phyloP scores from a whole-genome alignment of 2,797 vertebrate genomes.

The Staurois parvus region DNA sequence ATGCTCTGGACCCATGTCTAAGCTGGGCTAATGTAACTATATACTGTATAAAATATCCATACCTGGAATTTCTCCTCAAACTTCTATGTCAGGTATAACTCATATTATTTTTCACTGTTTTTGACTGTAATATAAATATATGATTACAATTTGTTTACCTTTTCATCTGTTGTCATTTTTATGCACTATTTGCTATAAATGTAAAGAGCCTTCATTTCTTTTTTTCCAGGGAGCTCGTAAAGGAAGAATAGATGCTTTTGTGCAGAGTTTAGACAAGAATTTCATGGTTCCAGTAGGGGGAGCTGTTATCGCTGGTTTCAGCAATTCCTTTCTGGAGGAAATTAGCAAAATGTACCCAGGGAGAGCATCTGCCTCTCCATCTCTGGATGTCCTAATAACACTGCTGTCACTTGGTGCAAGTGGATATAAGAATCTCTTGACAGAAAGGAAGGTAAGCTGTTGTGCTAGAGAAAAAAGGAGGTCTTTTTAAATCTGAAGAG shows the following conservation, averaged over 20 bases:
- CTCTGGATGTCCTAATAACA: conserved; percentile 94
- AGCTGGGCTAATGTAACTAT: no score
- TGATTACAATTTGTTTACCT: no score
- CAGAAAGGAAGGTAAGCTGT: conserved; percentile 89
- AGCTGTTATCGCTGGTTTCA: conserved; percentile 95
- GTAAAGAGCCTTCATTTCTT: background rate
- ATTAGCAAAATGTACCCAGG: conserved; percentile 98
- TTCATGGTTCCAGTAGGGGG: conserved; percentile 99
- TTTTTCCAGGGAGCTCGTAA: conserved; percentile 85
- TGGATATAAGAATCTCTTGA: conserved; percentile 91
- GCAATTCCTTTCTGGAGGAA: conserved; percentile 89
- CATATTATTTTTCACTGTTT: no score
- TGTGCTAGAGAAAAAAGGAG: conserved; percentile 35
- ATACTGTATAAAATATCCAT: no score
- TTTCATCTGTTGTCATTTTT: no score
- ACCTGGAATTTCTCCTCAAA: no score
- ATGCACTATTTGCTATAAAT: background rate
- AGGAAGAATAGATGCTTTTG: conserved; percentile 94
- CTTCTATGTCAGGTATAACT: no score
- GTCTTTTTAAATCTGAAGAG: conserved; percentile 20
- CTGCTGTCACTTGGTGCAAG: conserved; percentile 89
- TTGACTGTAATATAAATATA: no score
- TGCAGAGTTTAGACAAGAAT: conserved; percentile 99
- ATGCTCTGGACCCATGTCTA: no score
- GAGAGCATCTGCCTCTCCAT: conserved; percentile 94